phyloP scores from a whole-genome alignment of 2,888 invertebrate species.

The Stenoptilia bipunctidactyla region DNA sequence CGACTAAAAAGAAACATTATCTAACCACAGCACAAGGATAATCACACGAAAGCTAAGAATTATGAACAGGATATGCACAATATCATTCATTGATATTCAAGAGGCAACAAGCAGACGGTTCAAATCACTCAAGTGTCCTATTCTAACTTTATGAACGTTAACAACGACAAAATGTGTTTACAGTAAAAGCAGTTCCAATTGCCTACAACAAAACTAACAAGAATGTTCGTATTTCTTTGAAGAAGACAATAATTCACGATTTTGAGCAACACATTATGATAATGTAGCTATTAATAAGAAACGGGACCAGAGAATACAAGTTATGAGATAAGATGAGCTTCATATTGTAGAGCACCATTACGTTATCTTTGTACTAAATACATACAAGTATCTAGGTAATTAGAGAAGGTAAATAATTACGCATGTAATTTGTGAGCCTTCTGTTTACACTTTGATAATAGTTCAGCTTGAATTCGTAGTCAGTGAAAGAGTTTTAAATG shows the following conservation, averaged over 20 bases:
- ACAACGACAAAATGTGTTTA: background rate
- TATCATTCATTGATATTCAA: slow-evolving; percentile 32
- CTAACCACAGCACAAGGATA: slow-evolving; percentile 11
- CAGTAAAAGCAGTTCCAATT: too few species aligned
- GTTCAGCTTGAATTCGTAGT: background rate
- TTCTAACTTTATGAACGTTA: background rate
- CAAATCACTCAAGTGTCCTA: background rate
- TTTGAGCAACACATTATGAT: background rate
- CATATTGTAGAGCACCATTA: background rate
- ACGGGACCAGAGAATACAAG: background rate
- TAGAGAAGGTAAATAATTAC: background rate
- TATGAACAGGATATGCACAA: slow-evolving; percentile 29
- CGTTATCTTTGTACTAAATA: slow-evolving; percentile 1
- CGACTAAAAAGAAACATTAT: too few species aligned
- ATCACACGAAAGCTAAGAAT: slow-evolving; percentile 29
- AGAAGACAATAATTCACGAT: background rate
- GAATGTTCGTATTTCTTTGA: background rate
- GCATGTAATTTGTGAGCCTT: background rate
- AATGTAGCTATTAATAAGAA: background rate
- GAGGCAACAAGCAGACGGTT: slow-evolving; percentile 19
- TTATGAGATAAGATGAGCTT: background rate
- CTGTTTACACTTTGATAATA: background rate
- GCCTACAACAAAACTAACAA: too few species aligned
- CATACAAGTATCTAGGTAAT: background rate
- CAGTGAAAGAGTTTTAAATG: background rate